phyloP scores from a whole-genome alignment of 2,113 vertebrate genomes.

The Triplophysa rosa region DNA sequence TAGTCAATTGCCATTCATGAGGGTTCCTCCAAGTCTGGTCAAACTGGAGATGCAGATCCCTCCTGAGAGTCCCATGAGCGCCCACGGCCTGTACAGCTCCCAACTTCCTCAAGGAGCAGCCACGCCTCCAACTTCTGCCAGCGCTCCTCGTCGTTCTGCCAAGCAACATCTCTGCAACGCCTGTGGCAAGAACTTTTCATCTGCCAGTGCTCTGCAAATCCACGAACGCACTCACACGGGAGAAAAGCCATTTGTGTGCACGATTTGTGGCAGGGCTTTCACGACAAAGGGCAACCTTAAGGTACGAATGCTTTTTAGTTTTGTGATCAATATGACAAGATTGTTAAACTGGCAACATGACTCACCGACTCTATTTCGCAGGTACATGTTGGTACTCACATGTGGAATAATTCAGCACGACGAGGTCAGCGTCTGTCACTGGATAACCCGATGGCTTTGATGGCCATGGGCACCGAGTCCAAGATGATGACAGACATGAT shows the following conservation, averaged over 20 bases:
- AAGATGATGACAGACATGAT: constrained; percentile 90
- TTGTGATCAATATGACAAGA: background rate
- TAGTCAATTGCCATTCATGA: constrained; percentile 76
- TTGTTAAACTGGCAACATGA: too few species aligned
- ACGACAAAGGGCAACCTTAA: constrained; percentile 98
- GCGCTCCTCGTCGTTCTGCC: constrained; percentile 81
- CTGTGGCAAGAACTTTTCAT: constrained; percentile 95
- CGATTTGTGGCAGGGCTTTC: constrained; percentile 91
- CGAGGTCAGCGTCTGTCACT: constrained; percentile 91
- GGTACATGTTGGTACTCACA: constrained; percentile 96
- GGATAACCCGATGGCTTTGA: constrained; percentile 88
- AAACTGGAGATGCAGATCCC: constrained; percentile 88
- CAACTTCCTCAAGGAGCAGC: constrained; percentile 79
- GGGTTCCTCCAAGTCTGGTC: constrained; percentile 82
- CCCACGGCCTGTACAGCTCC: constrained; percentile 76
- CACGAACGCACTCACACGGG: constrained; percentile 96
- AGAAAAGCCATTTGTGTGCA: constrained; percentile 95
- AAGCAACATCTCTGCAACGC: constrained; percentile 89
- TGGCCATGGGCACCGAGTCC: constrained; percentile 80
- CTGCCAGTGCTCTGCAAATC: constrained; percentile 95
- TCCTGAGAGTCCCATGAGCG: constrained; percentile 75
- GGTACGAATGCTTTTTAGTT: constrained; percentile 65
- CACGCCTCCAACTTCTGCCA: constrained; percentile 72
- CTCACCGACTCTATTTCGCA: constrained; percentile 54
- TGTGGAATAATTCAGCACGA: constrained; percentile 92